phyloP scores from a whole-genome alignment of 2,888 invertebrate genomes.

The Furcula furcula region DNA sequence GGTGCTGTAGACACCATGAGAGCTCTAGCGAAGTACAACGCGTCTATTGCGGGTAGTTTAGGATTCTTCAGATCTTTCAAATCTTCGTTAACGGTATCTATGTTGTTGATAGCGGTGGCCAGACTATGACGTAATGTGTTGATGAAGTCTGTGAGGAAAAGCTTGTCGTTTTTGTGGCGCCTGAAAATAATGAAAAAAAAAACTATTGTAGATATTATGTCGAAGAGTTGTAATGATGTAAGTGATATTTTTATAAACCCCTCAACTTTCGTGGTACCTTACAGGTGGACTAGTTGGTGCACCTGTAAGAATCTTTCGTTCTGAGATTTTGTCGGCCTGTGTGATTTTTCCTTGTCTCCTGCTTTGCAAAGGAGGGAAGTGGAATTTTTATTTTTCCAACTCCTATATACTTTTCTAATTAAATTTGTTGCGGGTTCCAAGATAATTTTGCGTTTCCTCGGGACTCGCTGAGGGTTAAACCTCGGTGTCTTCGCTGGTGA shows the following conservation, averaged over 20 bases:
- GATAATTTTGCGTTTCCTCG: too few relatives aligned
- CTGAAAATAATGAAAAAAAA: constrained; percentile 40
- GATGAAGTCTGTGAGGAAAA: constrained; percentile 85
- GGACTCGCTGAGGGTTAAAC: too few relatives aligned
- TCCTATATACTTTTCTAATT: too few relatives aligned
- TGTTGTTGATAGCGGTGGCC: constrained; percentile 46
- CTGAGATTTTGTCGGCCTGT: too few relatives aligned
- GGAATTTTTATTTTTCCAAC: too few relatives aligned
- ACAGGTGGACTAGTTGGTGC: background rate
- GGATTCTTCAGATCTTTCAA: constrained; percentile 50
- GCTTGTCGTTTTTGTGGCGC: constrained; percentile 83
- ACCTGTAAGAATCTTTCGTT: background rate
- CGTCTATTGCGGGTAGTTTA: constrained; percentile 82
- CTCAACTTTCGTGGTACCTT: background rate
- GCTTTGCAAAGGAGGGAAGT: too few relatives aligned
- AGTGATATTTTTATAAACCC: background rate
- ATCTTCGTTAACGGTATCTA: constrained; percentile 22
- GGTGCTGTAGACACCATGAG: constrained; percentile 88
- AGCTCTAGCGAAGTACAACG: constrained; percentile 87
- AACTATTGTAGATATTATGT: background rate
- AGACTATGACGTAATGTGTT: constrained; percentile 85
- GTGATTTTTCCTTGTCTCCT: too few relatives aligned
- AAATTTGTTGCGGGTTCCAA: too few relatives aligned
- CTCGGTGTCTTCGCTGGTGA: too few relatives aligned
- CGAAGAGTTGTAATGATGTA: background rate